Conservation (phyloP, 2,888 invertebrate species). For the Microctonus brassicae region DNA sequence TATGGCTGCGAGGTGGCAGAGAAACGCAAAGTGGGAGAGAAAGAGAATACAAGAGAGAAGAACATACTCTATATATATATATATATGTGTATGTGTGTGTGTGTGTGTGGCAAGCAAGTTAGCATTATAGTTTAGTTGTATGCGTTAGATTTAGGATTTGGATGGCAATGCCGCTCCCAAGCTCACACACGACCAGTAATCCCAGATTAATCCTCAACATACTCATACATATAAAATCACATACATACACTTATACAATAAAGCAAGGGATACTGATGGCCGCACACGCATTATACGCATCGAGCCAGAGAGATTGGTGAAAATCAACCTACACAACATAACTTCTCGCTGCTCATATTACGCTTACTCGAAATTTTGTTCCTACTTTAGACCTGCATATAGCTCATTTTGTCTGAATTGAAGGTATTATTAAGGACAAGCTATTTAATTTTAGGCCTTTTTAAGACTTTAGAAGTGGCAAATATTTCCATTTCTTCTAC, state of each 20-base stretch:
- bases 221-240: constrained; percentile 36
- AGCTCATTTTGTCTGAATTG: too few species aligned
- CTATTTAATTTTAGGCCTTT: too few species aligned
- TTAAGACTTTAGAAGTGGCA: too few species aligned
- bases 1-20: constrained; percentile 10
- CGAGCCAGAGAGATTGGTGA: background rate
- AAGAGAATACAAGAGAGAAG: too few species aligned
- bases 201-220: constrained; percentile 65
- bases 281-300: constrained; percentile 1
- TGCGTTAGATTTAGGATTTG: constrained; percentile 68
- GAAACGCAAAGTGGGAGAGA: constrained; percentile 24
- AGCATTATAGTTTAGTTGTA: constrained; percentile 65
- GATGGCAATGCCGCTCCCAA: constrained; percentile 50
- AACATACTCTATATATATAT: too few species aligned
- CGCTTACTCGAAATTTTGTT: too few species aligned
- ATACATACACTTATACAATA: constrained; percentile 29
- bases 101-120: constrained; percentile 44
- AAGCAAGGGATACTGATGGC: constrained; percentile 28
- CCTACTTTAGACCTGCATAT: too few species aligned
- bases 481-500: too few species aligned
- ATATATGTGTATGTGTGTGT: too few species aligned
- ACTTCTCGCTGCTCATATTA: background rate
- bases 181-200: constrained; percentile 64
- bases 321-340: background rate
- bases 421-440: too few species aligned